Evolutionary conservation across 2,113 vertebrate genomes (phyloP).

Genomic region (Dipodomys ordii): DNA sequence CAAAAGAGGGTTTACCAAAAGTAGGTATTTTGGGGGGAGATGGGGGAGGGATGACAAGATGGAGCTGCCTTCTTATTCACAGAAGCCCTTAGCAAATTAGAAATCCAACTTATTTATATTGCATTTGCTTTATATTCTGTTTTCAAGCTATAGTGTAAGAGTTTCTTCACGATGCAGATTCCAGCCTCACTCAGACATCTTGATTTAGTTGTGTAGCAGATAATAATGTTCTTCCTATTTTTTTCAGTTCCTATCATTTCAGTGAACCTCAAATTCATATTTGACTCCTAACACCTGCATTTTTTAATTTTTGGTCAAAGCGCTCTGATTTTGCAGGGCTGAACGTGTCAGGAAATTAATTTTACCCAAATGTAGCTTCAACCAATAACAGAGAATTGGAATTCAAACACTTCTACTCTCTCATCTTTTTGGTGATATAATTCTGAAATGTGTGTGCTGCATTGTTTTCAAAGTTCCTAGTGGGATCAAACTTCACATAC

Average conservation of each 20-base stretch:
- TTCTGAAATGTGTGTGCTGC: background rate
- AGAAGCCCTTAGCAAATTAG: slow-evolving; percentile 57
- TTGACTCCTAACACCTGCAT: background rate
- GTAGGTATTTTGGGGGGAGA: slow-evolving; percentile 7
- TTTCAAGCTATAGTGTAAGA: background rate
- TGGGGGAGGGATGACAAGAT: background rate
- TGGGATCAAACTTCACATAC: background rate
- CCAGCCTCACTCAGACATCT: background rate
- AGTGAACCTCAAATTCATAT: background rate
- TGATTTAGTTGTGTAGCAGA: slow-evolving; percentile 35
- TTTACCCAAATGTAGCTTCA: background rate
- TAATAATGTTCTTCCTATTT: background rate
- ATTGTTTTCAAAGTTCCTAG: slow-evolving; percentile 34
- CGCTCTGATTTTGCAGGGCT: background rate
- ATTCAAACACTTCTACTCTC: background rate
- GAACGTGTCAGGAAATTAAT: slow-evolving; percentile 26
- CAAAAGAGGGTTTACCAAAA: slow-evolving; percentile 66
- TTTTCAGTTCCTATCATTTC: slow-evolving; percentile 27
- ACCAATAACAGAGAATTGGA: background rate
- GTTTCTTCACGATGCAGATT: slow-evolving; percentile 52
- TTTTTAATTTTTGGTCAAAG: background rate
- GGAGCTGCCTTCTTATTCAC: slow-evolving; percentile 41
- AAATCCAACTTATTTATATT: slow-evolving; percentile 19
- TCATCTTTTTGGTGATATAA: background rate
- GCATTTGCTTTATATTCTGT: slow-evolving; percentile 32